Evolutionary conservation across 2,797 vertebrate genomes (phyloP), one percentile per base, ranked within the genome.

Genomic region (Betta splendens): DNA sequence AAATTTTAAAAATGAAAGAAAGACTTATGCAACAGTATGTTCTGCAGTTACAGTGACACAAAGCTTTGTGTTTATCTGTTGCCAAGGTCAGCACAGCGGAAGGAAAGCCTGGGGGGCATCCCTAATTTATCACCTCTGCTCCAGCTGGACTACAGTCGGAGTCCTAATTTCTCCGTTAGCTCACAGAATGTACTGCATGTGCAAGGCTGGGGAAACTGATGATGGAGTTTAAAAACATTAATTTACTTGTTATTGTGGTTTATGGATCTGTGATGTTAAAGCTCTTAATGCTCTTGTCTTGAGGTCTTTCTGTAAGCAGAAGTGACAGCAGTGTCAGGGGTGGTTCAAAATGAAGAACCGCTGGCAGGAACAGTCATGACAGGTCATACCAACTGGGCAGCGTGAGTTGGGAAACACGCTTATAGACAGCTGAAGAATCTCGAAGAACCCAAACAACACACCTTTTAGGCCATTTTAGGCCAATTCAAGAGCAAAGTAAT

Each of bases 1-100:
- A n/a, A n/a, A n/a, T n/a, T n/a, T n/a, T n/a, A n/a, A n/a, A n/a
- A n/a, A n/a, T n/a, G n/a, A n/a, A n/a, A n/a, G n/a, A n/a, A n/a
- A 3, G 31, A 44, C 25, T 57, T 18, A 9, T 49, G 51, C 33
- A 61, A 51, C n/a, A 33, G 9, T 1, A 16, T 32, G 25, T n/a
- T 56, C 37, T 67, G 58, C 54, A 25, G 62, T 46, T 53, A 68
- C 44, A 33, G 38, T 12, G 28, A 72, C 39, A 21, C 18, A 3
- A 26, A 26, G 22, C 33, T 53, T 61, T 42, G n/a, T 40, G 40
- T 48, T 28, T 22, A 63, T 38, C 38, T 35, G 56, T 38, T 39
- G 47, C 43, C 37, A 61, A 68, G 35, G 44, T 53, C 35, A 46
- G 18, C 26, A 3, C 9, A 52, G 16, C 51, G 48, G 0, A 1